These are phyloP conservation scores for Nyctalus aviator DNA, from an alignment of 2,797 vertebrate species.

Conservation along the genomic window DNA sequence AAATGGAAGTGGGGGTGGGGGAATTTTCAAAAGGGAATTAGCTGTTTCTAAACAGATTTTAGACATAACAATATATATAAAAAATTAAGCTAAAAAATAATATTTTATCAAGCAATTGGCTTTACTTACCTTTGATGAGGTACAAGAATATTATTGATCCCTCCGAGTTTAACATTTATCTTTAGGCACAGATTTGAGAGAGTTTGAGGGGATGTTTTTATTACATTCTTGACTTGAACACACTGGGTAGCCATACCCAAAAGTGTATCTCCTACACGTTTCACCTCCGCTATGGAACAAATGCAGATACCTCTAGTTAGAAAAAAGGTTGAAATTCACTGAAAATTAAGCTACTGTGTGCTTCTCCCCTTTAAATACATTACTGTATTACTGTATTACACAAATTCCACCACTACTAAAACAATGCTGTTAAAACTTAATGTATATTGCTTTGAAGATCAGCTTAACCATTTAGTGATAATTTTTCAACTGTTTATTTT, in stretches of 20 bases:
- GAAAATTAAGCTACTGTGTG: conserved; percentile 37
- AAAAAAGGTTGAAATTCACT: conserved; percentile 35
- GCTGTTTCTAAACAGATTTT: not conserved
- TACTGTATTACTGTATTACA: not conserved
- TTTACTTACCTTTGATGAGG: conserved; percentile 91
- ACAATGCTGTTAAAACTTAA: conserved; percentile 50
- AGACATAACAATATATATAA: conserved; percentile 12
- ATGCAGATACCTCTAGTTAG: conserved; percentile 60
- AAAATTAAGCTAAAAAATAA: conserved; percentile 54
- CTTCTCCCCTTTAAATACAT: not conserved
- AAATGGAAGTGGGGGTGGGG: not conserved
- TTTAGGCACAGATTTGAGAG: conserved; percentile 93
- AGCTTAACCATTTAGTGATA: conserved; percentile 31
- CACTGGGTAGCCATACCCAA: conserved; percentile 92
- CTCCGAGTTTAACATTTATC: conserved; percentile 92
- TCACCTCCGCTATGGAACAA: conserved; percentile 90
- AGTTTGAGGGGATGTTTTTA: conserved; percentile 92
- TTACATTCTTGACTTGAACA: conserved; percentile 92
- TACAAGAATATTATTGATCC: conserved; percentile 93
- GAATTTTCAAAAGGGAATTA: not conserved
- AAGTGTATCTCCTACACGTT: conserved; percentile 91
- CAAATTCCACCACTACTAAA: conserved; percentile 46
- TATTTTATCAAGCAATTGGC: conserved; percentile 53
- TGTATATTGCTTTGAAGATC: conserved; percentile 33
- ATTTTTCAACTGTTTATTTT: conserved; percentile 51